A percentile compares a stretch with the other conserved stretches of the same genome.
phyloP scores from a whole-genome alignment of 2,888 invertebrate species.

The Sinodicranocentrus sp. region DNA sequence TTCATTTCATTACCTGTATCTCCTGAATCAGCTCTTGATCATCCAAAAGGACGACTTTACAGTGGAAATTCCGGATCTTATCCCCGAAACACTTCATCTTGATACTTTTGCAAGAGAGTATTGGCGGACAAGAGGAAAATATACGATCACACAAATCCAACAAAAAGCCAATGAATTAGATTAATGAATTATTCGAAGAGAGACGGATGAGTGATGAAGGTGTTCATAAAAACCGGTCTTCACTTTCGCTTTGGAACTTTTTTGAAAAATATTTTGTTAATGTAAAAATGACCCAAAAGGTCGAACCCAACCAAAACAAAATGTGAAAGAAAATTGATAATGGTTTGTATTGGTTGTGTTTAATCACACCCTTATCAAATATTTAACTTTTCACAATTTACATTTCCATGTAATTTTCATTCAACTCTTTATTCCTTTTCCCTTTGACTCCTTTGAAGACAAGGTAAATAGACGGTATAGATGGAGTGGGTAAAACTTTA shows the following conservation, averaged over 20 bases:
- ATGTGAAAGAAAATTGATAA: background rate
- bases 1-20: constrained; percentile 84
- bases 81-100: constrained; percentile 79
- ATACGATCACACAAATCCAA: constrained; percentile 1
- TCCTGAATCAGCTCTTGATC: constrained; percentile 94
- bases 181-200: constrained; percentile 18
- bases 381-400: background rate
- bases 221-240: constrained; percentile 18
- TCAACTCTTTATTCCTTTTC: constrained; percentile 10
- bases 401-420: constrained; percentile 13
- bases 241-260: constrained; percentile 14
- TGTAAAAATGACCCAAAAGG: constrained; percentile 18
- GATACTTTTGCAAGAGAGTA: constrained; percentile 5
- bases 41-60: constrained; percentile 93
- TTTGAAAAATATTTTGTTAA: constrained; percentile 5
- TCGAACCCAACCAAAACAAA: background rate
- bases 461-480: no score
- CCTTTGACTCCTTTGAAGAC: no score
- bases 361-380: constrained; percentile 53
- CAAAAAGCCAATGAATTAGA: constrained; percentile 30
- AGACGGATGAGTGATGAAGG: background rate
- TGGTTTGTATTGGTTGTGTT: background rate
- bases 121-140: background rate
- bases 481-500: no score
- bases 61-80: constrained; percentile 80